Percentiles rank a stretch among this genome's conserved stretches.
Evolutionary conservation across 2,888 invertebrate species (phyloP).

Genomic region (Melanchra persicariae): DNA sequence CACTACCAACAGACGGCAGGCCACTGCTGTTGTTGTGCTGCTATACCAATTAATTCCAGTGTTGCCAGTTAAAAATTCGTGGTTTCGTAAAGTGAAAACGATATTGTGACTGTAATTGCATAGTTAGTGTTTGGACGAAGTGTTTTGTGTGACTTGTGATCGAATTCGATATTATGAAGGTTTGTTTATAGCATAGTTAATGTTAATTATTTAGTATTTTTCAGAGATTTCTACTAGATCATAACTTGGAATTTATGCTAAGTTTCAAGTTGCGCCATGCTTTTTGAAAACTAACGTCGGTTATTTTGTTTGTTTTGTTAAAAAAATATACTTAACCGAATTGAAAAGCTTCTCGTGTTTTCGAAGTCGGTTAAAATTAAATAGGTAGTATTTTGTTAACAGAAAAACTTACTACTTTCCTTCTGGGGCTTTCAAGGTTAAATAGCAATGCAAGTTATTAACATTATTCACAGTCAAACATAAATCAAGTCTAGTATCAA

Average conservation of each 20-base stretch:
- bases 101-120: conserved; percentile 30
- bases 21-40: conserved; percentile 65
- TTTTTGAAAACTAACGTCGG: too few relatives aligned
- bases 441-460: background rate
- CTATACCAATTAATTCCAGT: conserved; percentile 18
- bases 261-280: background rate
- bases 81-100: conserved; percentile 28
- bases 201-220: too few relatives aligned
- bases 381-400: too few relatives aligned
- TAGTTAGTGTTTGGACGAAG: conserved; percentile 50
- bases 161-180: conserved; percentile 70
- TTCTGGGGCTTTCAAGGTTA: background rate
- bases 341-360: too few relatives aligned
- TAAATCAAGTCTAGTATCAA: background rate
- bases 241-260: background rate
- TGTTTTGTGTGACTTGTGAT: conserved; percentile 61
- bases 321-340: too few relatives aligned
- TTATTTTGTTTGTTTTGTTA: too few relatives aligned
- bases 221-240: background rate
- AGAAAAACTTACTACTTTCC: too few relatives aligned
- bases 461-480: background rate
- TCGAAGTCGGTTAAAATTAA: too few relatives aligned
- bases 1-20: conserved; percentile 75
- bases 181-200: conserved; percentile 40
- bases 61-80: conserved; percentile 38